phyloP scores from a whole-genome alignment of 2,797 vertebrate species.

The Periparus ater region DNA sequence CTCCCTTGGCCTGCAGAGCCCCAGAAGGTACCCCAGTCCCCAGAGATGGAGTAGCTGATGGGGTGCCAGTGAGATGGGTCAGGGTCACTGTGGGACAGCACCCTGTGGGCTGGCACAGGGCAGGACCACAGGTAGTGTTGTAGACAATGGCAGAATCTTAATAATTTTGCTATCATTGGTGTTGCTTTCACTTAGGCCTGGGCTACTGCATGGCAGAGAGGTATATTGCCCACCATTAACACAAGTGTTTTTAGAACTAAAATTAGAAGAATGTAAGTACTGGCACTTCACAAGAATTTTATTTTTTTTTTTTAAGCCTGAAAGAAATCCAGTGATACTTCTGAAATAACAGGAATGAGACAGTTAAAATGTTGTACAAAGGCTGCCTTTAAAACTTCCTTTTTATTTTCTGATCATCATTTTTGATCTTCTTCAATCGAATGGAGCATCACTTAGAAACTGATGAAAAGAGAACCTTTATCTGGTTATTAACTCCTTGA shows the following conservation, averaged over 20 bases:
- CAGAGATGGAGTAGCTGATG: neutral
- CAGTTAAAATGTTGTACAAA: conserved; percentile 47
- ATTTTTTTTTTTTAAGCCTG: neutral
- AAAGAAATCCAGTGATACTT: neutral
- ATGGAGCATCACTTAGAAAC: conserved; percentile 27
- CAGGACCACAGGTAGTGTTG: neutral
- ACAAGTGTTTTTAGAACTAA: neutral
- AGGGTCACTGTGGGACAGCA: neutral
- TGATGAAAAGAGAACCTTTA: conserved; percentile 56
- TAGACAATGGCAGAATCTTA: neutral
- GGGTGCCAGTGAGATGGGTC: no score
- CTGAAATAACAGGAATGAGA: conserved; percentile 39
- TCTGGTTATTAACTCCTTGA: conserved; percentile 57
- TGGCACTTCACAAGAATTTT: neutral
- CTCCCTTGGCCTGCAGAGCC: neutral
- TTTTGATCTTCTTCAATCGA: conserved; percentile 63
- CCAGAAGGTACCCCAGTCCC: neutral
- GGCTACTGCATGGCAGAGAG: neutral
- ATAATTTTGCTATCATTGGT: neutral
- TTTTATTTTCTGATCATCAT: conserved; percentile 58
- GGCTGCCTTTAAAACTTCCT: conserved; percentile 48
- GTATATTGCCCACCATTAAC: neutral
- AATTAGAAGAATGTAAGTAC: neutral
- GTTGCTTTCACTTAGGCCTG: neutral
- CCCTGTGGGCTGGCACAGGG: neutral